Conservation (phyloP, 2,888 invertebrate species). For the Aplocera efformata region DNA sequence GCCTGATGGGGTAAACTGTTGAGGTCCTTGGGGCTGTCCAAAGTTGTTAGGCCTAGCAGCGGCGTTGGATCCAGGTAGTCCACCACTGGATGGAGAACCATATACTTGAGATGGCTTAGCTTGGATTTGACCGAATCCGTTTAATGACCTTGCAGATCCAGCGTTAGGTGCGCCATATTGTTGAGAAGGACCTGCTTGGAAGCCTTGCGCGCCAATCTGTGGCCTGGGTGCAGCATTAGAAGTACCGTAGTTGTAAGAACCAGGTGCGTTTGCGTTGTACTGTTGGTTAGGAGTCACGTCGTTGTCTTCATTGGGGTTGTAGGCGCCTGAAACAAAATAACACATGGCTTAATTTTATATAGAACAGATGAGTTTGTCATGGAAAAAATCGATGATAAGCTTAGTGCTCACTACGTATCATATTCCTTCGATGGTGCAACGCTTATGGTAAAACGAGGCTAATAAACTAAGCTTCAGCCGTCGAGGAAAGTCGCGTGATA, state of each 20-base stretch:
- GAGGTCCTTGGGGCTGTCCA: slow-evolving; percentile 16
- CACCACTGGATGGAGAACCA: slow-evolving; percentile 12
- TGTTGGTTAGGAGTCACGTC: slow-evolving; percentile 32
- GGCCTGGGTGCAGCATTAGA: slow-evolving; percentile 5
- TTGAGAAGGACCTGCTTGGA: slow-evolving; percentile 19
- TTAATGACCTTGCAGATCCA: slow-evolving; percentile 8
- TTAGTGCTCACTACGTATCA: too few relatives aligned
- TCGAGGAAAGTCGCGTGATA: too few relatives aligned
- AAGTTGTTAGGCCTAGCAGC: slow-evolving; percentile 14
- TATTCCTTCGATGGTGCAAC: too few relatives aligned
- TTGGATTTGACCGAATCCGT: slow-evolving; percentile 17
- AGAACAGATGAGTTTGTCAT: too few relatives aligned
- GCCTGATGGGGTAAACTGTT: slow-evolving; percentile 25
- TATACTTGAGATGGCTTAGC: slow-evolving; percentile 25
- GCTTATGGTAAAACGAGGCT: too few relatives aligned
- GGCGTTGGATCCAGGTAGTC: slow-evolving; percentile 5
- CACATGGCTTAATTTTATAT: not conserved
- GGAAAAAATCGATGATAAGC: too few relatives aligned
- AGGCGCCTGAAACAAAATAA: slow-evolving; percentile 56
- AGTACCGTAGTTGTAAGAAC: slow-evolving; percentile 12
- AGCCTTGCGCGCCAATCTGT: slow-evolving; percentile 15
- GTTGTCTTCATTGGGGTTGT: slow-evolving; percentile 62
- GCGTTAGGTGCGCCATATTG: slow-evolving; percentile 25
- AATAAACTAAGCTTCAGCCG: too few relatives aligned
- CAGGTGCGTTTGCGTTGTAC: slow-evolving; percentile 31